These are phyloP conservation scores for Xerus inauris DNA, from an alignment of 2,113 vertebrate genomes.

Conservation along the genomic window DNA sequence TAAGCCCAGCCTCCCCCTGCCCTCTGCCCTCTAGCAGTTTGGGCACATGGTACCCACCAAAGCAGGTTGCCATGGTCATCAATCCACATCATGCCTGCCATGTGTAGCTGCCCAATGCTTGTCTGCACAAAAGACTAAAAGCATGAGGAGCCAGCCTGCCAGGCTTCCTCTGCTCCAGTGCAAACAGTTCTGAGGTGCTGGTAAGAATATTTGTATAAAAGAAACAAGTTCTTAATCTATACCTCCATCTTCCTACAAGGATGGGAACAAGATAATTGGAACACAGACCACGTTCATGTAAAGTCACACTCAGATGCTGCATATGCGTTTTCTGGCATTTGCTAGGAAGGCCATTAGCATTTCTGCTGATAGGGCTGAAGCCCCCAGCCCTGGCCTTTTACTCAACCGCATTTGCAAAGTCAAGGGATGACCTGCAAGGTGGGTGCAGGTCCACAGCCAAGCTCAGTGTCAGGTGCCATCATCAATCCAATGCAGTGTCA, in stretches of 20 bases:
- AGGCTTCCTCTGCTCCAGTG: background rate
- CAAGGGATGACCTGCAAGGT: background rate
- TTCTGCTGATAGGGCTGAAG: slow-evolving; percentile 74
- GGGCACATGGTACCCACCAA: background rate
- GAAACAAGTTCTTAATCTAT: background rate
- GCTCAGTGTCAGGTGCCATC: background rate
- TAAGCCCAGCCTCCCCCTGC: background rate
- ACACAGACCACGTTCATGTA: background rate
- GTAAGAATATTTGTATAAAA: slow-evolving; percentile 1
- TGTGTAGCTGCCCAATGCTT: rapidly evolving
- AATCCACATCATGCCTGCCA: background rate
- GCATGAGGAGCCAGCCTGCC: background rate
- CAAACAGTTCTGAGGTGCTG: background rate
- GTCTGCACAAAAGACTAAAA: background rate
- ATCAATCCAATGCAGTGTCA: background rate
- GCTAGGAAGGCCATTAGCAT: slow-evolving; percentile 59
- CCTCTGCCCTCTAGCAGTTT: background rate
- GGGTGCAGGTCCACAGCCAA: background rate
- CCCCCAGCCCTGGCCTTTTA: slow-evolving; percentile 41
- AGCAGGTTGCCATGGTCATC: background rate
- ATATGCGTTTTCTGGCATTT: slow-evolving; percentile 54
- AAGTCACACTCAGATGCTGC: slow-evolving; percentile 51
- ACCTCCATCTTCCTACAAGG: background rate
- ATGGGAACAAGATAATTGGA: background rate
- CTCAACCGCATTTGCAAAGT: slow-evolving; percentile 11